Evolutionary conservation across 1,140 invertebrate genomes (phyloP).

Genomic region (Proctacanthus coquilletti): DNA sequence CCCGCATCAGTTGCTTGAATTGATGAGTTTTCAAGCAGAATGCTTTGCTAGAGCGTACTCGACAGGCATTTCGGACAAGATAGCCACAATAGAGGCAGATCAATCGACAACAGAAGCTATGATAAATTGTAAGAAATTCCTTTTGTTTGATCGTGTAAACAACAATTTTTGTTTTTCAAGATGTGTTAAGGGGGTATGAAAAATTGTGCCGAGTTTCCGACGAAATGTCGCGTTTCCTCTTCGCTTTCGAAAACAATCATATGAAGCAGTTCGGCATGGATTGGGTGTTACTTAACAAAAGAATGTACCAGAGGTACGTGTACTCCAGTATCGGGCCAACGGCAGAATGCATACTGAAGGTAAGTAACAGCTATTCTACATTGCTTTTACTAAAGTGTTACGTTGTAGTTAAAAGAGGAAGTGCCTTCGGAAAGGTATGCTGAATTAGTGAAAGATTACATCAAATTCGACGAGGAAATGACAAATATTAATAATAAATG

Average conservation of each 20-base stretch:
- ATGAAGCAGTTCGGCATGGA: slow-evolving; percentile 25
- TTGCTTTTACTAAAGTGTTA: not conserved
- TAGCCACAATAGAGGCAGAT: slow-evolving; percentile 21
- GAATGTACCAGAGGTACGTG: slow-evolving; percentile 28
- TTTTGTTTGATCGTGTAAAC: not conserved
- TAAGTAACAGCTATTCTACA: slow-evolving; percentile 4
- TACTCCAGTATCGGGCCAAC: slow-evolving; percentile 24
- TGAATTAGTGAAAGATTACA: slow-evolving; percentile 22
- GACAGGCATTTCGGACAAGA: slow-evolving; percentile 24
- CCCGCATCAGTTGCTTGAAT: slow-evolving; percentile 27
- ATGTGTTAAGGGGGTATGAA: slow-evolving; percentile 27
- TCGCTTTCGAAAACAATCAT: slow-evolving; percentile 28
- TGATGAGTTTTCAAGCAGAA: slow-evolving; percentile 27
- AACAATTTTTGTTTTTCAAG: slow-evolving; percentile 10
- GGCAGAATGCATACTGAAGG: slow-evolving; percentile 22
- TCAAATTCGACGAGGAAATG: slow-evolving; percentile 29
- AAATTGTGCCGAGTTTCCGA: slow-evolving; percentile 25
- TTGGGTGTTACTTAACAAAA: slow-evolving; percentile 27
- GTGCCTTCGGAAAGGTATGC: slow-evolving; percentile 18
- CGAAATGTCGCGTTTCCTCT: slow-evolving; percentile 23
- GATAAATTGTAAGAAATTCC: slow-evolving; percentile 18
- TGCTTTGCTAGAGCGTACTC: slow-evolving; percentile 28
- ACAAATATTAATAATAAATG: slow-evolving; percentile 23
- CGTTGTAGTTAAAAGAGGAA: slow-evolving; percentile 17
- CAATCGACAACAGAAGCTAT: slow-evolving; percentile 25